Evolutionary conservation across 2,888 invertebrate species (phyloP).

Genomic region (Sinelater perroti): DNA sequence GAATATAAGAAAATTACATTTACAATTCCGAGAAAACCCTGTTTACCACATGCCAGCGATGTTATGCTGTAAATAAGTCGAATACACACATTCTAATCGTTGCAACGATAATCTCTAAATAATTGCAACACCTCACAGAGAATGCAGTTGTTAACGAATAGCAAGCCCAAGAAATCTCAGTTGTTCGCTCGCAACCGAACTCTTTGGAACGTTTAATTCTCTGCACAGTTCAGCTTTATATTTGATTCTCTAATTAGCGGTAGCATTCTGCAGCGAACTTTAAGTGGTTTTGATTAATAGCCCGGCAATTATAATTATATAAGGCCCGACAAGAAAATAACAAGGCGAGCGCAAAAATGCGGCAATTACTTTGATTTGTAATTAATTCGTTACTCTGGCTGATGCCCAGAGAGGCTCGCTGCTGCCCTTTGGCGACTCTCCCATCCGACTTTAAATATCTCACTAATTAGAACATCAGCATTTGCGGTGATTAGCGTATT

Average conservation of each 20-base stretch:
- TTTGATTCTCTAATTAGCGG: conserved; percentile 22
- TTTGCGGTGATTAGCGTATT: conserved; percentile 8
- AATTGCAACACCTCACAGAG: conserved; percentile 14
- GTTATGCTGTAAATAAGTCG: too few species aligned
- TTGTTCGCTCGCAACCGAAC: conserved; percentile 9
- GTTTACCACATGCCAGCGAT: too few species aligned
- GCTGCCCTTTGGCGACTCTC: neutral
- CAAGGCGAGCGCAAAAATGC: conserved; percentile 3
- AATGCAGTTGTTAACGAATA: conserved; percentile 15
- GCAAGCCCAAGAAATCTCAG: conserved; percentile 8
- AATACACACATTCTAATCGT: neutral
- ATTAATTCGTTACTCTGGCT: conserved; percentile 3
- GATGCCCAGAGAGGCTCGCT: neutral
- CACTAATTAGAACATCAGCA: conserved; percentile 14
- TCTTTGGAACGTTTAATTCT: conserved; percentile 16
- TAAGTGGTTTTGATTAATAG: conserved; percentile 20
- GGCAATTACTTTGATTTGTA: conserved; percentile 17
- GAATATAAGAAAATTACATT: too few species aligned
- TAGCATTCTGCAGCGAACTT: conserved; percentile 19
- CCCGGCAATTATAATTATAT: conserved; percentile 7
- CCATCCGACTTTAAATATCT: conserved; percentile 7
- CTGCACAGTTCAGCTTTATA: conserved; percentile 7
- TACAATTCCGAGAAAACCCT: too few species aligned
- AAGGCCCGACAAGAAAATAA: conserved; percentile 14
- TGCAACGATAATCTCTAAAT: conserved; percentile 10